Evolutionary conservation across 2,888 invertebrate genomes (phyloP), one percentile per base, ranked within the genome.

Genomic region (Ophonus ardosiacus): DNA sequence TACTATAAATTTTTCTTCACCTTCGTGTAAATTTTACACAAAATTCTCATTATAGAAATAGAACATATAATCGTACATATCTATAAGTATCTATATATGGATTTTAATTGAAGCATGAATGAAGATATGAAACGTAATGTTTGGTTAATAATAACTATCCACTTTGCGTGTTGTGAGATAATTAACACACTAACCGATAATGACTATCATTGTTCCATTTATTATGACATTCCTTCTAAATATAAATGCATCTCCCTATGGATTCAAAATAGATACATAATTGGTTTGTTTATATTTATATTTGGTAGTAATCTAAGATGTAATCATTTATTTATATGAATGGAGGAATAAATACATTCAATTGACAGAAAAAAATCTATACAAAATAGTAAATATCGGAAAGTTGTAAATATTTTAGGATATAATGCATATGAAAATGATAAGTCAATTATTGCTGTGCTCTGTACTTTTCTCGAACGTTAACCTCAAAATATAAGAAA

Each of bases 151-250:
- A 74, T 74, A 74, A 43, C 38, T 68, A 68, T 68, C 43, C 18
- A 74, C 43, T 40, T 18, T 17, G 71, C 71, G 71, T 74, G 71
- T 74, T 43, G 38, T 18, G 10, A 40, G 8, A 13, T 74, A 74
- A 74, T 74, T 74, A 74, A 18, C 43, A 74, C 71, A 43, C 4
- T 74, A 43, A 74, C 43, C 71, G 17, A 74, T 43, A 74, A 74
- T 74, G 17, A 43, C 71, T 43, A 74, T 74, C 40, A 74, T 68
- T 68, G 68, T 38, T 31, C 31, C 68, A 31, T 68, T 68, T 68
- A 68, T 74, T 74, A 74, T 74, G 71, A 74, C 71, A 74, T 74
- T 40, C 43, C 15, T 74, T 43, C 68, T 68, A 68, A 68, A 68
- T 43, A 17, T 74, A 74, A 40, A 74, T 18, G 71, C 40, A 43